Evolutionary conservation across 1,140 invertebrate species (phyloP), one percentile per base, ranked within the genome.

Genomic region (Brachionus sp.): DNA sequence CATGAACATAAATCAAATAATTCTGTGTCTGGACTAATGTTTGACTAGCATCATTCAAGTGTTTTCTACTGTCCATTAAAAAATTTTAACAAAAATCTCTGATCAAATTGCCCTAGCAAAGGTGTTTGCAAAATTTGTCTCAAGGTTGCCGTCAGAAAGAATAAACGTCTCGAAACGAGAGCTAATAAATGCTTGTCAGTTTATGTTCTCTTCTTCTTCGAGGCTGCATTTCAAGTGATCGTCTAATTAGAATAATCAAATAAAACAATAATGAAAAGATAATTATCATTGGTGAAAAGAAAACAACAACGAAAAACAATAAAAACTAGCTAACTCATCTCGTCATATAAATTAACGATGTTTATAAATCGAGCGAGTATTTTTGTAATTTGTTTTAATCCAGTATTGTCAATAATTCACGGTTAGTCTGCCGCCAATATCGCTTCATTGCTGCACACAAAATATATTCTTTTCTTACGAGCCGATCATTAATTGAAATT

Each of bases 201-300:
- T 16, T 53, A 19, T 19, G 50, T 53, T 57, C 39, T 42, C 39
- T 42, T 42, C 12, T 19, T 57, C 50, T 57, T 23, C 50, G 50
- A 57, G 50, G 50, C 50, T 19, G n/a, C 19, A 57, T 57, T 25
- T 57, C 16, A 25, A 57, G 19, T 57, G 50, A 57, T 57, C 50
- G 50, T 23, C 50, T 19, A 57, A 57, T 57, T 57, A 57, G 50
- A 57, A 57, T 57, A 57, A 57, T 57, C 50, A 57, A 57, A 57
- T 57, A 57, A 57, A 57, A 57, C 50, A 57, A 57, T 57, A 57
- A 57, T 57, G 50, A 57, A 57, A 57, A 57, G 50, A 57, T 57
- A 57, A 57, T 57, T 57, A 57, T 57, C 50, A 57, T 23, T 57
- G 50, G 50, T 19, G 19, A 57, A 50, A 50, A 1, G 16, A 50